phyloP scores from a whole-genome alignment of 2,113 vertebrate genomes.

The Phalacrocorax carbo region DNA sequence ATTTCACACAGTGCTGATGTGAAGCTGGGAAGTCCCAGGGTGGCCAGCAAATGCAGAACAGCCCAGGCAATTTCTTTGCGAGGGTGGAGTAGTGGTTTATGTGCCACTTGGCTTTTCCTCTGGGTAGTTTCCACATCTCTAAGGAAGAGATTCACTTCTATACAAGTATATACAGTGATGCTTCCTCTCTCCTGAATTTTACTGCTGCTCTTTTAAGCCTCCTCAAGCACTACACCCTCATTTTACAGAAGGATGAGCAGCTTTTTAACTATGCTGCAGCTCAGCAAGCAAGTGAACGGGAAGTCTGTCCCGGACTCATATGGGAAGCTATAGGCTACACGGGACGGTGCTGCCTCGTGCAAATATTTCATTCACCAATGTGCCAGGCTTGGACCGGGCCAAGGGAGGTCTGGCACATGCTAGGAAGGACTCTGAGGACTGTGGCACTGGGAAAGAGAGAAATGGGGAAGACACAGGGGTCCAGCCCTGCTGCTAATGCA shows the following conservation, averaged over 20 bases:
- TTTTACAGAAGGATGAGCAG: neutral
- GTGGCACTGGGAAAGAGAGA: neutral
- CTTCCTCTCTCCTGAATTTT: neutral
- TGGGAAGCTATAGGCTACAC: neutral
- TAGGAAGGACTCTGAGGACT: neutral
- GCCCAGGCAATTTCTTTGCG: neutral
- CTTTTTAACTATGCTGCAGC: neutral
- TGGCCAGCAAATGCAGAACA: neutral
- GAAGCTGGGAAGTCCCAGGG: neutral
- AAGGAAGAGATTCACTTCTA: neutral
- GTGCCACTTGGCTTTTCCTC: neutral
- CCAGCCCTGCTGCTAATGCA: slow-evolving; percentile 16
- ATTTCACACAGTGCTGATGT: neutral
- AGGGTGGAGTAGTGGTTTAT: neutral
- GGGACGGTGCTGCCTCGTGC: fast-evolving
- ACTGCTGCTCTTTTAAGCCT: neutral
- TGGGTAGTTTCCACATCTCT: neutral
- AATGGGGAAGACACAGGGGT: neutral
- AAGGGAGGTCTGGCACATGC: neutral
- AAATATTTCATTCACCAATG: neutral
- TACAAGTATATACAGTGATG: neutral
- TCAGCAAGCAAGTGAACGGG: neutral
- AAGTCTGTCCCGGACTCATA: neutral
- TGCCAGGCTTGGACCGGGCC: neutral
- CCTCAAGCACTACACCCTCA: neutral